A percentile compares a stretch with the other conserved stretches of the same genome.
phyloP scores from a whole-genome alignment of 2,113 vertebrate genomes.

The Prionailurus viverrinus region DNA sequence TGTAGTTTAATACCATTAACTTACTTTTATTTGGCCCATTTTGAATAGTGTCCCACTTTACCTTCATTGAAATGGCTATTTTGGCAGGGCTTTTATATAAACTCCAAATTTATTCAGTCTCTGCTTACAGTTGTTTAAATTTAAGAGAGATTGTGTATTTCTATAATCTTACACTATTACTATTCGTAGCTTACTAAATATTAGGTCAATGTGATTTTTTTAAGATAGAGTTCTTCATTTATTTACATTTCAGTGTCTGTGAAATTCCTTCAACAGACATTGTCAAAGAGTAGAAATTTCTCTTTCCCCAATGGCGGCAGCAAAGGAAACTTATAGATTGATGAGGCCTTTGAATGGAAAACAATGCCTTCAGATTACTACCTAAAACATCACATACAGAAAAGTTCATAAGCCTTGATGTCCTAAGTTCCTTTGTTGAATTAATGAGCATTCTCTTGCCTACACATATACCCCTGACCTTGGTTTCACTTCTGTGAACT shows the following conservation, averaged over 20 bases:
- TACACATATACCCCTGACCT: not conserved
- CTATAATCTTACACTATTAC: not conserved
- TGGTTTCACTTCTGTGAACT: not conserved
- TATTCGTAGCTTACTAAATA: not conserved
- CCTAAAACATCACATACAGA: not conserved
- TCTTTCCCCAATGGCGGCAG: not conserved
- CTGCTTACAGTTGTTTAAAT: not conserved
- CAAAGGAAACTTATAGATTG: not conserved
- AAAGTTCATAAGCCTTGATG: not conserved
- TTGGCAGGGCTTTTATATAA: not conserved
- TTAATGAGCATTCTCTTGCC: not conserved
- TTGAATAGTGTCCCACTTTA: not conserved
- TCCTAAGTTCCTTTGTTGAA: not conserved
- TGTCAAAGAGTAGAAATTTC: not conserved
- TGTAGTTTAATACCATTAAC: not conserved
- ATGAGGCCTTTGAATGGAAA: not conserved
- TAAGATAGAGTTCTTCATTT: not conserved
- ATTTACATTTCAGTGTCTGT: not conserved
- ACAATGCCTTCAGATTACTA: not conserved
- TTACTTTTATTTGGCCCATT: not conserved
- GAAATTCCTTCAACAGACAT: not conserved
- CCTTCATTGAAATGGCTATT: not conserved
- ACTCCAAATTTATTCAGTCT: not conserved
- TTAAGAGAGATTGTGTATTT: not conserved
- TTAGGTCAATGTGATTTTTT: not conserved